These are phyloP conservation scores for Nephrotoma appendiculata DNA, from an alignment of 2,888 invertebrate genomes.

Conservation along the genomic window DNA sequence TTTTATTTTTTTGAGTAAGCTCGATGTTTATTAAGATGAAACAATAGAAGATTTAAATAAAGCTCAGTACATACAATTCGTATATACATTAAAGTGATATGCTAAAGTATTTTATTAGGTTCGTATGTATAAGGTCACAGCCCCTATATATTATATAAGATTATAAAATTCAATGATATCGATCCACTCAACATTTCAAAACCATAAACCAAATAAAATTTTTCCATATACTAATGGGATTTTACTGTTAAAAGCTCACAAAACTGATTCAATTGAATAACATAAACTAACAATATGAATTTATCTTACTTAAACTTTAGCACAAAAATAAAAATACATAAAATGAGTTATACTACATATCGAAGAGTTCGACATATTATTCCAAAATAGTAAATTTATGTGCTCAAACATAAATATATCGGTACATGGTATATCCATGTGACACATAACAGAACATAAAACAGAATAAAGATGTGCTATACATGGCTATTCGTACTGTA, in stretches of 20 bases:
- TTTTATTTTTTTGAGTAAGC: neutral
- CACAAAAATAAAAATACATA: neutral
- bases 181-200: neutral
- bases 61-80: neutral
- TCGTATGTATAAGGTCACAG: neutral
- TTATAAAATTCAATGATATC: neutral
- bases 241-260: neutral
- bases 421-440: neutral
- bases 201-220: neutral
- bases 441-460: neutral
- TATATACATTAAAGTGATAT: neutral
- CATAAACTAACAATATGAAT: neutral
- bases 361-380: neutral
- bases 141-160: neutral
- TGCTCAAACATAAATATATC: neutral
- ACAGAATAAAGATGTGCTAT: neutral
- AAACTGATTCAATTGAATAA: neutral
- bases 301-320: neutral
- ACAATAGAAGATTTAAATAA: neutral
- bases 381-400: neutral
- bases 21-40: neutral
- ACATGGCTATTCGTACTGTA: neutral
- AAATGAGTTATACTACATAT: neutral
- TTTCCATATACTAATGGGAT: neutral
- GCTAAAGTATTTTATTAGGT: neutral